Evolutionary conservation across 1,140 invertebrate genomes (phyloP).

Genomic region (Pseudomyrmex pallidus): DNA sequence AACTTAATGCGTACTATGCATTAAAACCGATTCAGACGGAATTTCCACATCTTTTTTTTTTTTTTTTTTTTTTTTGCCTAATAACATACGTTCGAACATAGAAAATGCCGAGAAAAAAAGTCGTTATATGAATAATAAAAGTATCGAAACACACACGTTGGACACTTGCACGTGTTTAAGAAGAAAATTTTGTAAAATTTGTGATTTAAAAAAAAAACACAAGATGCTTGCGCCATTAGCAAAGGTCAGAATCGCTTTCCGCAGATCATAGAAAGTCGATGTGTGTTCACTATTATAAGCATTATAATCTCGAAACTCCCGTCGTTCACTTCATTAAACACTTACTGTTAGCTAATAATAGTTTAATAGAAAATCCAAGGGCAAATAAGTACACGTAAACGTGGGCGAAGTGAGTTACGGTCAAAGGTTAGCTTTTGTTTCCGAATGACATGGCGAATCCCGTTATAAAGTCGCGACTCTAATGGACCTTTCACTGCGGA

Average conservation of each 20-base stretch:
- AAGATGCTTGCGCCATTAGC: not conserved
- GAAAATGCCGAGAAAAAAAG: not conserved
- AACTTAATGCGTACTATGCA: constrained; percentile 37
- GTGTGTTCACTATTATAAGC: constrained; percentile 17
- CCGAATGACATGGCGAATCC: constrained; percentile 27
- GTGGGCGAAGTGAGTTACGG: constrained; percentile 30
- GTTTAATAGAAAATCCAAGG: constrained; percentile 55
- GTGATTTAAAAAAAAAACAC: not conserved
- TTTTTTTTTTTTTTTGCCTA: not conserved
- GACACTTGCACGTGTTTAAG: not conserved
- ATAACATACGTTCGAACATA: not conserved
- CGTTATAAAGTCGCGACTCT: not conserved
- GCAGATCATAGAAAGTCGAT: constrained; percentile 31
- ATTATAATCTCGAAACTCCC: constrained; percentile 47
- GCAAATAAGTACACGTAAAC: constrained; percentile 40
- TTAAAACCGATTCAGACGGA: not conserved
- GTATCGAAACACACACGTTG: not conserved
- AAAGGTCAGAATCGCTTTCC: constrained; percentile 28
- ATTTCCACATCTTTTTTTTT: not conserved
- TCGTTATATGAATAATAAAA: not conserved
- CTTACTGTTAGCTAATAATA: constrained; percentile 38
- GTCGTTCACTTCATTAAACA: constrained; percentile 36
- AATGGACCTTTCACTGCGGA: not conserved
- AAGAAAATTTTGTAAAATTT: not conserved
- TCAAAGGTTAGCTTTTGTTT: constrained; percentile 42